Evolutionary conservation across 2,797 vertebrate genomes (phyloP).

Genomic region (Scomberomorus guttatus): DNA sequence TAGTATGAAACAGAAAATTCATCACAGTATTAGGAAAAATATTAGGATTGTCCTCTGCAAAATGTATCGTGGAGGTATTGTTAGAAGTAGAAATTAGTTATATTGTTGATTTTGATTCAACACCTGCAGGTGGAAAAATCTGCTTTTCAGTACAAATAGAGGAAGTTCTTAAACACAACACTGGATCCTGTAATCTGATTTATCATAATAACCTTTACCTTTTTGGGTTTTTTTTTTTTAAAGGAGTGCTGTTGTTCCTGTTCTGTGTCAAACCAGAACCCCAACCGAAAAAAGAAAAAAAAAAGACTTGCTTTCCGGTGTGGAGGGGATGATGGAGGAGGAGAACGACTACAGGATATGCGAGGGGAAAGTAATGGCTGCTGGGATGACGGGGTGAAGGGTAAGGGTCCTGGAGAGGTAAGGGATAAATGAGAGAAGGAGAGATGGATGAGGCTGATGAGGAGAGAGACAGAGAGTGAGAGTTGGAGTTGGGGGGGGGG

Average conservation of each 20-base stretch:
- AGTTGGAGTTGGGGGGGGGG: conserved; percentile 55
- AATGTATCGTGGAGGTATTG: neutral
- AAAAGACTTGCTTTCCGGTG: neutral
- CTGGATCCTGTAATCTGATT: neutral
- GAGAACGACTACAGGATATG: conserved; percentile 20
- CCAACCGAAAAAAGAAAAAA: neutral
- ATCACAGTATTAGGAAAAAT: neutral
- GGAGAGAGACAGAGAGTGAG: conserved; percentile 54
- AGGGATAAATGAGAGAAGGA: conserved; percentile 45
- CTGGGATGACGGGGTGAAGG: conserved; percentile 48
- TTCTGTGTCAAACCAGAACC: conserved; percentile 27
- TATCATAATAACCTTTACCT: neutral
- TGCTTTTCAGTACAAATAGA: neutral
- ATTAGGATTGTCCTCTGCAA: neutral
- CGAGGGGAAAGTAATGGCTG: conserved; percentile 27
- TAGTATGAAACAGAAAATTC: neutral
- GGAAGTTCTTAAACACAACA: neutral
- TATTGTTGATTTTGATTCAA: neutral
- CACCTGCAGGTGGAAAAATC: neutral
- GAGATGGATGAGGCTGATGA: conserved; percentile 68
- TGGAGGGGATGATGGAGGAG: conserved; percentile 20
- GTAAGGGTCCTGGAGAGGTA: conserved; percentile 41
- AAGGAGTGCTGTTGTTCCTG: conserved; percentile 14
- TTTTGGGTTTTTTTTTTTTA: conserved; percentile 11
- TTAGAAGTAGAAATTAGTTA: neutral